Conservation (phyloP, 2,113 vertebrate species). For the Bettongia penicillata region DNA sequence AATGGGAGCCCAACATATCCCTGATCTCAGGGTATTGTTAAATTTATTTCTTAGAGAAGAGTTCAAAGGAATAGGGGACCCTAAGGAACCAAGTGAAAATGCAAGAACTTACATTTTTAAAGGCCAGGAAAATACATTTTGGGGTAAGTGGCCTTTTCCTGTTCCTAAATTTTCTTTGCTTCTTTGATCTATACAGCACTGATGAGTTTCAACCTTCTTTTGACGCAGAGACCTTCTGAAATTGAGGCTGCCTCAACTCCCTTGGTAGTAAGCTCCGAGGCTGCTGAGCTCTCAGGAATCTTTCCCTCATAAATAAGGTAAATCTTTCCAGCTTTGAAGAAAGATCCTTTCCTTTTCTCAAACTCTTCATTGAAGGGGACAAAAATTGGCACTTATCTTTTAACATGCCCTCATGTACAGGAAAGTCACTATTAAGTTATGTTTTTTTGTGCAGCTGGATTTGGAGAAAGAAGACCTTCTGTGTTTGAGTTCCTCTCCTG, state of each 20-base stretch:
- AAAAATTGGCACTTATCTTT: background rate
- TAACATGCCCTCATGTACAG: background rate
- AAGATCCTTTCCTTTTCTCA: background rate
- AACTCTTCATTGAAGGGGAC: background rate
- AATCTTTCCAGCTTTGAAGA: background rate
- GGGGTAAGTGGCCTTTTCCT: background rate
- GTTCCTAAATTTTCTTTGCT: background rate
- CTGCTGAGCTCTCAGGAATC: background rate
- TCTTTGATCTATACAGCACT: background rate
- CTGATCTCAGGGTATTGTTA: background rate
- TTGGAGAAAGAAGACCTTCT: background rate
- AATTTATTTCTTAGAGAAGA: background rate
- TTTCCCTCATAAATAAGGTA: background rate
- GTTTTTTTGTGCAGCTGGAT: background rate
- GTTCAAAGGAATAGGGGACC: background rate
- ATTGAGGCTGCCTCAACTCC: background rate
- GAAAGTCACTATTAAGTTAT: background rate
- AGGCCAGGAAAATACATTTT: background rate
- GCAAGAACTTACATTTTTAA: slow-evolving; percentile 15
- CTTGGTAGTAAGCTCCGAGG: background rate
- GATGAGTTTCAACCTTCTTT: background rate
- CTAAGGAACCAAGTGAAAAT: slow-evolving; percentile 40
- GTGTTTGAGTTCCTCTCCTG: background rate
- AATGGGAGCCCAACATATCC: background rate
- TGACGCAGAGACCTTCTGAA: background rate